Evolutionary conservation across 2,888 invertebrate genomes (phyloP).

Genomic region (Hirtodrosophila cameraria): DNA sequence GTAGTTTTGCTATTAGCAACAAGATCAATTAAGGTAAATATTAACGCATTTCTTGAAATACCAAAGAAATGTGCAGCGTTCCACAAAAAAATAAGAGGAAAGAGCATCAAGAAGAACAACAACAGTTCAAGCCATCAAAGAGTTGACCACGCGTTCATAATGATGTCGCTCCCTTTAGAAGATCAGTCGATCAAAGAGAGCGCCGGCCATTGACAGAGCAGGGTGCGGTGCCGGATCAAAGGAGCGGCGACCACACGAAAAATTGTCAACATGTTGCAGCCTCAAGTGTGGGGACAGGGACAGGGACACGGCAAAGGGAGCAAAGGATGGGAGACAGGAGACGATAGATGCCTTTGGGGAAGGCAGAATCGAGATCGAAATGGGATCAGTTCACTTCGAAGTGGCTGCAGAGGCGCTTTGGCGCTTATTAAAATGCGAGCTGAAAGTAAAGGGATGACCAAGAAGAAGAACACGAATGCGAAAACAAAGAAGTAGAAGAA

Average conservation of each 20-base stretch:
- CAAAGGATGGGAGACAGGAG: background rate
- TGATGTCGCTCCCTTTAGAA: conserved; percentile 75
- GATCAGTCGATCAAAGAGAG: conserved; percentile 78
- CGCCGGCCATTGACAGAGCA: conserved; percentile 54
- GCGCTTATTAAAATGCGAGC: conserved; percentile 72
- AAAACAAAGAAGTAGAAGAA: conserved; percentile 13
- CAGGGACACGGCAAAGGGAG: background rate
- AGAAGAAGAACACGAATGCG: conserved; percentile 8
- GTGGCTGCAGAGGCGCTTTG: conserved; percentile 60
- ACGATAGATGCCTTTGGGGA: conserved; percentile 16
- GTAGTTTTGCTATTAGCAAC: conserved; percentile 4
- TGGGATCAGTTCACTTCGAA: conserved; percentile 41
- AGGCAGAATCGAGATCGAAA: conserved; percentile 37
- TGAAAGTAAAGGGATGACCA: conserved; percentile 21
- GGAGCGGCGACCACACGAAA: conserved; percentile 70
- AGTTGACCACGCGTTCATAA: conserved; percentile 81
- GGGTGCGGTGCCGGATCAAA: conserved; percentile 63
- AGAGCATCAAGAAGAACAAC: conserved; percentile 12
- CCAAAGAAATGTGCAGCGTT: conserved; percentile 27
- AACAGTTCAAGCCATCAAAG: conserved; percentile 47
- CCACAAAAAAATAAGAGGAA: conserved; percentile 12
- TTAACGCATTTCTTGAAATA: conserved; percentile 31
- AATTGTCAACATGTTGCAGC: conserved; percentile 78
- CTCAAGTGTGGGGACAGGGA: conserved; percentile 17
- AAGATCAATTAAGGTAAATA: conserved; percentile 26